Base-by-base conservation (phyloP, 2,797 vertebrate genomes). In the Crax fasciolata region DNA sequence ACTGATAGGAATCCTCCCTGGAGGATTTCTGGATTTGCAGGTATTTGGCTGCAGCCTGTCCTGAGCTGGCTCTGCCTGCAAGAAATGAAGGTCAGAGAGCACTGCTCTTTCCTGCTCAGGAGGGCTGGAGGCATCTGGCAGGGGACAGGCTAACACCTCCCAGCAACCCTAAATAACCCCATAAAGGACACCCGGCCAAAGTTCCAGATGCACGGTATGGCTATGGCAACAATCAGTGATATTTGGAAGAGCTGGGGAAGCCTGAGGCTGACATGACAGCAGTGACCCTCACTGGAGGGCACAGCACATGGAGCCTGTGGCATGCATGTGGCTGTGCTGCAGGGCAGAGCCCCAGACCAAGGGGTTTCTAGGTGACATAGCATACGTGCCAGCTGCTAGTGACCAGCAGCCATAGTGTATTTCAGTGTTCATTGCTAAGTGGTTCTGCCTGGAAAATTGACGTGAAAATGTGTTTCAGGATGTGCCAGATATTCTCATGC, bases 381-480 rank as follows among this genome's bases (percentile, higher is more conserved):
- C n/a, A 19, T 54, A 25, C 61, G 79, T 94, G 89, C 95, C 93
- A 90, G 71, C 58, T 90, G 79, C 85, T 82, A 96, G 96, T 93
- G 94, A 74, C 88, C 54, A 23, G 74, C 93, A 90, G 79, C 6
- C 7, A 11, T 46, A 55, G 89, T 91, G 41, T 75, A 93, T 94
- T 96, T 95, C 89, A 88, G 51, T 72, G 54, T 94, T 95, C 86
- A 71, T n/a, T 95, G 84, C 92, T 97, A 95, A 97, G 94, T 52
- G 58, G 78, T 66, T 97, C 96, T 94, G 78, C 77, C 82, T 97
- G 90, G 79, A 96, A 97, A 97, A 97, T 32, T 94, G 77, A 94
- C 93, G 95, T 75, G 77, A 95, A 96, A 95, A 96, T 84, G 79
- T 32, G 82, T 97, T 91, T 93, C 91, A 92, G 92, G 93, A 95